Conservation (phyloP, 2,888 invertebrate species). For the Eudasyphora cyanicolor region DNA sequence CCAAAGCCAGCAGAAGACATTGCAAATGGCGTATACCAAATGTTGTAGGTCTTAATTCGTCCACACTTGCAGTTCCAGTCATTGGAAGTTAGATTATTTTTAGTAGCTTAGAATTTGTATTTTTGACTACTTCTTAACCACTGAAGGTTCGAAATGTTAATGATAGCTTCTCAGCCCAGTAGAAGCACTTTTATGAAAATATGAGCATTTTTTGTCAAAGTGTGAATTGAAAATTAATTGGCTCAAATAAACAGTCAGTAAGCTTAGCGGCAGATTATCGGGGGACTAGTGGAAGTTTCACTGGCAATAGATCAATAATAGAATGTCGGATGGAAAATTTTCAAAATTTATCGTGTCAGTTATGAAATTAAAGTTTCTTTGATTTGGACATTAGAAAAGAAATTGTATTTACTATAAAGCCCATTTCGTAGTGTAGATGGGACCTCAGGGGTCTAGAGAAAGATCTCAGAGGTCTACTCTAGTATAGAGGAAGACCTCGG, state of each 20-base stretch:
- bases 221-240: slow-evolving; percentile 53
- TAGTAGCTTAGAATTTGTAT: background rate
- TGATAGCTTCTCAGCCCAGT: background rate
- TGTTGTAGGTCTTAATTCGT: slow-evolving; percentile 29
- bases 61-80: background rate
- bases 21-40: slow-evolving; percentile 84
- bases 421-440: too few relatives aligned
- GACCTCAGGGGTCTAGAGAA: too few relatives aligned
- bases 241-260: background rate
- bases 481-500: too few relatives aligned
- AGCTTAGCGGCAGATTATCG: too few relatives aligned
- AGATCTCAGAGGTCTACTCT: too few relatives aligned
- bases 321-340: too few relatives aligned
- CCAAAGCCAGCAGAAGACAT: slow-evolving; percentile 83
- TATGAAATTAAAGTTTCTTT: too few relatives aligned
- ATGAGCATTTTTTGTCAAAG: slow-evolving; percentile 35
- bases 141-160: background rate
- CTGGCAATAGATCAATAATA: too few relatives aligned
- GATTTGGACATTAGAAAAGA: too few relatives aligned
- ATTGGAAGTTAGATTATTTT: background rate
- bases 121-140: background rate
- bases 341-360: too few relatives aligned
- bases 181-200: background rate
- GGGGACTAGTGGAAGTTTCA: background rate
- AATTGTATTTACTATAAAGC: too few relatives aligned